These are phyloP conservation scores for Diorhabda elongata DNA, from an alignment of 1,140 invertebrate species.

Conservation along the genomic window DNA sequence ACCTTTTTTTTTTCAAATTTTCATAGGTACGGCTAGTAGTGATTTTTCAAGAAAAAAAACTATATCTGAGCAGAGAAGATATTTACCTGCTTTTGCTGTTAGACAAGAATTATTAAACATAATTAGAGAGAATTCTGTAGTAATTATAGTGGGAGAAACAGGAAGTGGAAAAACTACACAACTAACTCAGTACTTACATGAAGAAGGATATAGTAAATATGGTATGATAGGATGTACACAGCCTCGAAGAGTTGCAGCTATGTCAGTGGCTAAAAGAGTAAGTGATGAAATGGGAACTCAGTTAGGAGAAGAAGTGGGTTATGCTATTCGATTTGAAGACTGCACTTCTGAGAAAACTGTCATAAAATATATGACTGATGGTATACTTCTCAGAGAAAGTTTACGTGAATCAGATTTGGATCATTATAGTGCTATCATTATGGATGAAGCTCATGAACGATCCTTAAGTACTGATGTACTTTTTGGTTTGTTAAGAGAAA, in stretches of 20 bases:
- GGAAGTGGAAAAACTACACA: slow-evolving; percentile 99
- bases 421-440: slow-evolving; percentile 93
- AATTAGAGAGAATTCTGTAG: slow-evolving; percentile 91
- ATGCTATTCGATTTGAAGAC: slow-evolving; percentile 99
- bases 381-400: slow-evolving; percentile 93
- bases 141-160: slow-evolving; percentile 97
- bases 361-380: slow-evolving; percentile 99
- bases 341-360: slow-evolving; percentile 94
- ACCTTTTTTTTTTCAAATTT: not conserved
- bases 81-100: slow-evolving; percentile 93
- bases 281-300: slow-evolving; percentile 95
- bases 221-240: slow-evolving; percentile 96
- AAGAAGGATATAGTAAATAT: slow-evolving; percentile 91
- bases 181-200: slow-evolving; percentile 96
- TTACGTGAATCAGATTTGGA: slow-evolving; percentile 92
- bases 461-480: slow-evolving; percentile 97
- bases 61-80: slow-evolving; percentile 84
- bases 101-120: slow-evolving; percentile 89
- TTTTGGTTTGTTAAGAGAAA: slow-evolving; percentile 93
- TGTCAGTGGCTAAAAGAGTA: slow-evolving; percentile 98
- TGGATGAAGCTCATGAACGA: slow-evolving; percentile 99
- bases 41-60: slow-evolving; percentile 88
- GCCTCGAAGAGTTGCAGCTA: slow-evolving; percentile 93
- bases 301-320: slow-evolving; percentile 89
- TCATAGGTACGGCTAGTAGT: slow-evolving; percentile 64